Evolutionary conservation across 2,888 invertebrate species (phyloP).

Genomic region (Trichopria drosophilae): DNA sequence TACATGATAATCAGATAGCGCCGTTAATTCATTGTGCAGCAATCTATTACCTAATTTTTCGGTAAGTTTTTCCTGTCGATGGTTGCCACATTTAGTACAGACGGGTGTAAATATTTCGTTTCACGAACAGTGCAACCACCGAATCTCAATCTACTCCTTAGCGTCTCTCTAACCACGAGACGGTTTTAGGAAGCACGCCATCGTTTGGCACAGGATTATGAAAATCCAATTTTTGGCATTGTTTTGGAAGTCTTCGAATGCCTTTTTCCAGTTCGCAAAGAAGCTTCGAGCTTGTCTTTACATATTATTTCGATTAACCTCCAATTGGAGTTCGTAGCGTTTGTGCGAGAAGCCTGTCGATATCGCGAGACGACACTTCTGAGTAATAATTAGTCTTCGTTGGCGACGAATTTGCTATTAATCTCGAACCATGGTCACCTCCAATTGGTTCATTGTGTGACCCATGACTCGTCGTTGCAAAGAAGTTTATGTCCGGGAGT

Average conservation of each 20-base stretch:
- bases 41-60: too few relatives aligned
- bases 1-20: too few relatives aligned
- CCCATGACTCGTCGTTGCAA: constrained; percentile 36
- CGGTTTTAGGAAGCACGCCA: too few relatives aligned
- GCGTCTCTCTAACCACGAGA: too few relatives aligned
- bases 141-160: too few relatives aligned
- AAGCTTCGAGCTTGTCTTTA: constrained; percentile 25
- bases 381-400: constrained; percentile 34
- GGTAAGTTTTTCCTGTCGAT: too few relatives aligned
- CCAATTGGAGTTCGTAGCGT: constrained; percentile 29
- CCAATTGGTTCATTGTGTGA: constrained; percentile 27
- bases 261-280: constrained; percentile 23
- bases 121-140: too few relatives aligned
- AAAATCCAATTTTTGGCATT: constrained; percentile 47
- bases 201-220: too few relatives aligned
- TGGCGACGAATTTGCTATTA: constrained; percentile 20
- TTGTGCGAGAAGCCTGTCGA: constrained; percentile 33
- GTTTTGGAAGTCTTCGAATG: constrained; percentile 37
- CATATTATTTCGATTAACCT: constrained; percentile 27
- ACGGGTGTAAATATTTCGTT: too few relatives aligned
- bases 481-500: constrained; percentile 44
- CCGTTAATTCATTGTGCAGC: too few relatives aligned
- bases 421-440: constrained; percentile 6
- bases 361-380: constrained; percentile 35
- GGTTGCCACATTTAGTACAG: too few relatives aligned